Evolutionary conservation across 35 echinoderm and acorn worm genomes (phyloP).

Genomic region (Hemicentrotus pulcherrimus): DNA sequence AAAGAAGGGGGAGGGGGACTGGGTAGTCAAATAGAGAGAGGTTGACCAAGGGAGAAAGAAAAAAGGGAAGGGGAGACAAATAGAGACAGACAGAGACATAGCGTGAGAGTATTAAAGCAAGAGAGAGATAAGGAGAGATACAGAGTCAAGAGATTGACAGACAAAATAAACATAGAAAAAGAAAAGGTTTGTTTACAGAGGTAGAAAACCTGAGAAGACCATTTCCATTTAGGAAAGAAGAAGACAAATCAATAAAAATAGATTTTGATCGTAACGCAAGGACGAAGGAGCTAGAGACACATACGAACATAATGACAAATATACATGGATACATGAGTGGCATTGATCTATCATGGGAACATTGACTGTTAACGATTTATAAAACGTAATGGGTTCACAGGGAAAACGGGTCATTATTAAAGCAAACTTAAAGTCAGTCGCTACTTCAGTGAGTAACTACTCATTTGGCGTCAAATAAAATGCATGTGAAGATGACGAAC

Average conservation of each 20-base stretch:
- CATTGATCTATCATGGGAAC: not conserved
- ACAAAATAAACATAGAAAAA: too few species aligned
- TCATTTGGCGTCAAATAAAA: not conserved
- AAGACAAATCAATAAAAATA: not conserved
- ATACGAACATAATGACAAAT: not conserved
- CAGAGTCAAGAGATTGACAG: too few species aligned
- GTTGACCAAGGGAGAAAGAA: not conserved
- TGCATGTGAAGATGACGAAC: not conserved
- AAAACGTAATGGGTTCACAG: not conserved
- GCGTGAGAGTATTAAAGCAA: not conserved
- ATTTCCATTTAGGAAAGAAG: not conserved
- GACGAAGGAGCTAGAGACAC: not conserved
- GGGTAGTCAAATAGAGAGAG: not conserved
- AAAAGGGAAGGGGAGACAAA: not conserved
- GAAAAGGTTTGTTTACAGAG: too few species aligned
- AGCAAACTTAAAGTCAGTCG: not conserved
- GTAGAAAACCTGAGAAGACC: not conserved
- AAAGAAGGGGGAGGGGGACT: not conserved
- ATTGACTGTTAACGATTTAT: not conserved
- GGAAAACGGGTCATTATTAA: not conserved
- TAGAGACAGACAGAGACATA: too few species aligned
- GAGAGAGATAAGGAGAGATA: too few species aligned
- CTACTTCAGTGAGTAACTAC: not conserved
- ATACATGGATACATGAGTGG: not conserved
- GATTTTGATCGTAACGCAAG: not conserved